A percentile compares a stretch with the other conserved stretches of the same genome.
Conservation (phyloP, 2,888 invertebrate genomes). For the Druceiella hillmani region DNA sequence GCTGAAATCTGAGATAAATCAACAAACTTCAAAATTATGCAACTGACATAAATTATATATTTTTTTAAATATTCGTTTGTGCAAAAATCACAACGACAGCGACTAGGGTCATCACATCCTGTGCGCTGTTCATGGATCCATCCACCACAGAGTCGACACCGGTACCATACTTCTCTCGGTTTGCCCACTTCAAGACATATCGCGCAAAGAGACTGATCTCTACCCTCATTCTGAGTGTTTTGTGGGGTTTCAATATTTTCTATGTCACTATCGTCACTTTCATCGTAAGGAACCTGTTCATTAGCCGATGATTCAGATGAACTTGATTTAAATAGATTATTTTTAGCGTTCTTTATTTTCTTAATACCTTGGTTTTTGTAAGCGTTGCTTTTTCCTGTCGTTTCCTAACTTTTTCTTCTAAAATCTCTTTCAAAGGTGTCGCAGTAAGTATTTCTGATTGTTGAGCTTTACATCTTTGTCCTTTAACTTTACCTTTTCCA, state of each 20-base stretch:
- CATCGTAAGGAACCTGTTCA: slow-evolving; percentile 9
- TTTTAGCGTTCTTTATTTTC: slow-evolving; percentile 6
- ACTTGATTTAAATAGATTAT: slow-evolving; percentile 8
- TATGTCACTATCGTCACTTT: slow-evolving; percentile 7
- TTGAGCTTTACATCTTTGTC: slow-evolving; percentile 15
- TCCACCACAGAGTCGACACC: slow-evolving; percentile 11
- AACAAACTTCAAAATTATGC: too few relatives aligned
- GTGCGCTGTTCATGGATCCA: slow-evolving; percentile 16
- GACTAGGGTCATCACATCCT: slow-evolving; percentile 13
- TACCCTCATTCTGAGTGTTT: slow-evolving; percentile 6
- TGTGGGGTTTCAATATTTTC: slow-evolving; percentile 10
- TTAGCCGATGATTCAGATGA: slow-evolving; percentile 7
- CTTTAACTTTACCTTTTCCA: slow-evolving; percentile 15
- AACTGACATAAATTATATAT: too few relatives aligned
- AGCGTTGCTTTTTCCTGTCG: slow-evolving; percentile 8
- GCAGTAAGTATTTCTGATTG: slow-evolving; percentile 10
- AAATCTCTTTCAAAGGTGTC: slow-evolving; percentile 10
- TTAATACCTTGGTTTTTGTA: slow-evolving; percentile 4
- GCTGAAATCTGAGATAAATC: too few relatives aligned
- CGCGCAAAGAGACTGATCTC: slow-evolving; percentile 8
- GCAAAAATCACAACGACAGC: slow-evolving; percentile 12
- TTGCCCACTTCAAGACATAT: slow-evolving; percentile 14
- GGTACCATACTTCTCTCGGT: slow-evolving; percentile 15
- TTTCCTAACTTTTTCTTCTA: slow-evolving; percentile 12
- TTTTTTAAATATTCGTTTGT: too few relatives aligned